Conservation (phyloP, 2,888 invertebrate species). For the Acanthosoma haemorrhoidale region DNA sequence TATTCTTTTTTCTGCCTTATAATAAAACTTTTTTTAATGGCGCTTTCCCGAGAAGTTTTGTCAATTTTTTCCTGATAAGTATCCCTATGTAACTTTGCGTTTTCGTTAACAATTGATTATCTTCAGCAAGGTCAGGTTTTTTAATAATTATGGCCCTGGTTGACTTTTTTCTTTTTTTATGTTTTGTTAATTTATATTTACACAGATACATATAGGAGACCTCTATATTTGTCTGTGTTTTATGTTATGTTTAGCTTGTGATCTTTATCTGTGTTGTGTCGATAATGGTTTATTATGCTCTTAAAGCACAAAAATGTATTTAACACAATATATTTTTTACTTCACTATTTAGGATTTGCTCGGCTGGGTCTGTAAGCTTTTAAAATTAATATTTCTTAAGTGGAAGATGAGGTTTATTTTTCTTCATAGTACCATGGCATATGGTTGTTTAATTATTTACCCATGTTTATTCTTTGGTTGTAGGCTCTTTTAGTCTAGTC, state of each 20-base stretch:
- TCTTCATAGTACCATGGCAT: too few relatives aligned
- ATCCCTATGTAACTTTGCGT: constrained; percentile 5
- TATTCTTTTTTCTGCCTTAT: too few relatives aligned
- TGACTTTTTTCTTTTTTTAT: neutral
- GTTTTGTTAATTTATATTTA: constrained; percentile 2
- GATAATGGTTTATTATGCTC: neutral
- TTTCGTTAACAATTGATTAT: neutral
- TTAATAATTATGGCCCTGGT: neutral
- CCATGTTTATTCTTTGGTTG: too few relatives aligned
- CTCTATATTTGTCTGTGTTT: neutral
- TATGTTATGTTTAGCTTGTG: neutral
- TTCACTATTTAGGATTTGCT: too few relatives aligned
- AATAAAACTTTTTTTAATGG: too few relatives aligned
- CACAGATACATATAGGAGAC: neutral
- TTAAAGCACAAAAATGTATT: neutral
- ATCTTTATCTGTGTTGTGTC: neutral
- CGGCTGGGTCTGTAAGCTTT: too few relatives aligned
- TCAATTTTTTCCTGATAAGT: neutral
- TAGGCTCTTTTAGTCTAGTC: too few relatives aligned
- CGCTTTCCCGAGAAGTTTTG: too few relatives aligned
- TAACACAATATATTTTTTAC: too few relatives aligned
- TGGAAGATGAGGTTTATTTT: too few relatives aligned
- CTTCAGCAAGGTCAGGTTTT: constrained; percentile 6
- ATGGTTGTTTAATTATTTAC: too few relatives aligned
- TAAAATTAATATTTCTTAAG: too few relatives aligned